Base-by-base conservation (phyloP, 2,113 vertebrate genomes). In the Ancistrus triradiatus region DNA sequence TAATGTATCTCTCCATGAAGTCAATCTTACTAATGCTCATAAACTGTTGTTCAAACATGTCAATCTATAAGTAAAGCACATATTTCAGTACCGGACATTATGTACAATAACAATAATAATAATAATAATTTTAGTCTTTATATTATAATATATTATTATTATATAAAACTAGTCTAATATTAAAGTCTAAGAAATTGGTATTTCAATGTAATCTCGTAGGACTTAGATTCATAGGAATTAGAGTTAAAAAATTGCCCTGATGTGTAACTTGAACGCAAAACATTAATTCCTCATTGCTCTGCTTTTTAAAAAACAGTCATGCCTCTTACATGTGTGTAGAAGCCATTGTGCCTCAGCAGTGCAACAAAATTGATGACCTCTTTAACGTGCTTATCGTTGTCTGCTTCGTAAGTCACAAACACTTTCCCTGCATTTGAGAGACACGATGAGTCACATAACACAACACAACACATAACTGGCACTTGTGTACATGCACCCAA, bases 1-100 rank as follows among this genome's bases (percentile, higher is more conserved):
- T 87, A 42, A 90, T 87, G 78, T 87, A 90, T 1, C 85, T 72
- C 76, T 90, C 89, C 89, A 90, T 90, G 75, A 89, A 90, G 76
- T 90, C 89, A 2, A 90, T 90, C 74, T 86, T 89, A 79, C 86
- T 90, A 61, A 90, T 89, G 59, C 89, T 90, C 52, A 83, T 78
- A 66, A 87, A 88, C 76, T 89, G 85, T 68, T 90, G 89, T 69
- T 90, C 87, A 0, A 90, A 89, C 62, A 89, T 80, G 66, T 90
- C 89, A 13, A 90, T 89, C 89, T 90, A 76, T 31, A 77, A 63
- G 42, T 8, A 21, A 25, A 22, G 3, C 31, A 42, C 19, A 40
- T 9, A 47, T 19, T 11, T 6, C 47, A 13, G 24, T 9, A n/a
- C n/a, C n/a, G n/a, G n/a, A n/a, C n/a, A n/a, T n/a, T n/a, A n/a